Conservation (phyloP, 2,888 invertebrate genomes). For the Labia minor region DNA sequence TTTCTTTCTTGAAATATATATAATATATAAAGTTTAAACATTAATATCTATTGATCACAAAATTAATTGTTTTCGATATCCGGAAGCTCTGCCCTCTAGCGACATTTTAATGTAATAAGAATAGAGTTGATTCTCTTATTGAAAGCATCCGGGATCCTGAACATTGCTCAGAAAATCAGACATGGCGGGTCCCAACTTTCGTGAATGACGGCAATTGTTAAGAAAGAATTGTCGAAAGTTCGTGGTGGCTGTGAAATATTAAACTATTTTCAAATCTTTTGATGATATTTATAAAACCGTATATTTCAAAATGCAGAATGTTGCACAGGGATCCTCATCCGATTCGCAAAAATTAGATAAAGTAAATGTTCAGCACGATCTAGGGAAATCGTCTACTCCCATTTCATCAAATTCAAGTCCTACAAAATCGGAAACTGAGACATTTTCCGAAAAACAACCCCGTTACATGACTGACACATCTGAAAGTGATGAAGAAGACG, state of each 20-base stretch:
- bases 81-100: background rate
- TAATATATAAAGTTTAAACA: too few relatives aligned
- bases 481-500: constrained; percentile 92
- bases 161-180: constrained; percentile 49
- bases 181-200: constrained; percentile 61
- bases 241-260: constrained; percentile 34
- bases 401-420: constrained; percentile 74
- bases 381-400: constrained; percentile 59
- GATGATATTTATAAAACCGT: constrained; percentile 43
- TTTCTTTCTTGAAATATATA: too few relatives aligned
- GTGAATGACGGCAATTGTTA: constrained; percentile 39
- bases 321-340: constrained; percentile 62
- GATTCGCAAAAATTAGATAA: constrained; percentile 73
- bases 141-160: constrained; percentile 51
- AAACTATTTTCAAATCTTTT: constrained; percentile 34
- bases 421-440: constrained; percentile 77
- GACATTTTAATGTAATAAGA: background rate
- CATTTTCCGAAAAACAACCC: constrained; percentile 71
- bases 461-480: constrained; percentile 88
- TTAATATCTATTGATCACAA: too few relatives aligned
- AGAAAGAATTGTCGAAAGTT: constrained; percentile 32
- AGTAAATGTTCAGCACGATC: constrained; percentile 50
- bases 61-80: too few relatives aligned
- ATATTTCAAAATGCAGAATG: constrained; percentile 86
- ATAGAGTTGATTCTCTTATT: constrained; percentile 25